phyloP scores from a whole-genome alignment of 2,888 invertebrate genomes.

The Tanypteryx hageni region DNA sequence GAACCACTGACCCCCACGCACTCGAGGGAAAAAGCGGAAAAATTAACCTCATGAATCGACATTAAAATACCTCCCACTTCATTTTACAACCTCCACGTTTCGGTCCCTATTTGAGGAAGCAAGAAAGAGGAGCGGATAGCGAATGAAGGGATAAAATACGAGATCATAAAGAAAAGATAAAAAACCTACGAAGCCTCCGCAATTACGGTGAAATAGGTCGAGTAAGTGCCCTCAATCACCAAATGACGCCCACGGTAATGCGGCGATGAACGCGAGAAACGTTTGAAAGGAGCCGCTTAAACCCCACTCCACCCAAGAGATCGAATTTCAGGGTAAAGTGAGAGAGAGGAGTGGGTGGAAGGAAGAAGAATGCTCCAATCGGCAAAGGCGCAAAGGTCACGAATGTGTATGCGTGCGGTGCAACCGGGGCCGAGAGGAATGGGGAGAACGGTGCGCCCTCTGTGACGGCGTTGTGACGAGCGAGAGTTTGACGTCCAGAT shows the following conservation, averaged over 20 bases:
- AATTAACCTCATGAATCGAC: background rate
- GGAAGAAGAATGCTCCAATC: background rate
- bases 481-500: background rate
- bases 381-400: slow-evolving; percentile 17
- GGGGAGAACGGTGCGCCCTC: no score
- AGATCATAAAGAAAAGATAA: background rate
- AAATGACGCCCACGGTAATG: background rate
- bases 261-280: background rate
- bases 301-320: background rate
- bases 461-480: background rate
- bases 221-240: background rate
- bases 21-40: background rate
- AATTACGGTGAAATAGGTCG: background rate
- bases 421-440: background rate
- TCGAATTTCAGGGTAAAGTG: background rate
- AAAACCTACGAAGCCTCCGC: background rate
- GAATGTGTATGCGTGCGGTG: slow-evolving; percentile 7
- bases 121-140: no score
- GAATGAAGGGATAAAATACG: no score
- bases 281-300: background rate
- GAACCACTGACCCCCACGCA: background rate
- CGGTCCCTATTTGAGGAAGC: no score
- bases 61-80: background rate
- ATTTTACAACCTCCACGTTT: no score
- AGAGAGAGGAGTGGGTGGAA: background rate